Evolutionary conservation across 2,888 invertebrate genomes (phyloP).

Genomic region (Noctua fimbriata): DNA sequence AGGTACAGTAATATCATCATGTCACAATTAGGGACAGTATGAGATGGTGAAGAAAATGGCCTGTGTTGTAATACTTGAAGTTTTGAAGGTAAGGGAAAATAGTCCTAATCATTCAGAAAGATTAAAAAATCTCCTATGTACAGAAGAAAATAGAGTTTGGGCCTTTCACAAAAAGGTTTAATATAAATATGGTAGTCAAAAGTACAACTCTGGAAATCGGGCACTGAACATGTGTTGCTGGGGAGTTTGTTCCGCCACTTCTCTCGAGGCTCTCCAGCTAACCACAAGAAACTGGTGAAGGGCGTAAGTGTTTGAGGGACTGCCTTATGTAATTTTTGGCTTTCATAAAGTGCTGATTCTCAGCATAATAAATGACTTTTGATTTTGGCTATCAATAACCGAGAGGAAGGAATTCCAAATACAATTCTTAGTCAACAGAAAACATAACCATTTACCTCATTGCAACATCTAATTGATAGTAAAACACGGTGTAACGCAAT

Average conservation of each 20-base stretch:
- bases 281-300: not conserved
- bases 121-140: not conserved
- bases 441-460: conserved; percentile 41
- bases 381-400: not conserved
- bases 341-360: not conserved
- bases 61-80: not conserved
- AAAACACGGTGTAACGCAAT: conserved; percentile 30
- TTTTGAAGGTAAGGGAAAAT: not conserved
- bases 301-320: not conserved
- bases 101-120: not conserved
- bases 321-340: not conserved
- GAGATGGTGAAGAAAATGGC: not conserved
- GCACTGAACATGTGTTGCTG: not conserved
- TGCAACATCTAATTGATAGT: conserved; percentile 21
- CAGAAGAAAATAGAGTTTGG: not conserved
- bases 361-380: not conserved
- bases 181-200: too few species aligned
- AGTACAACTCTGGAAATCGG: not conserved
- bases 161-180: not conserved
- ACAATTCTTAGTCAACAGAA: not conserved
- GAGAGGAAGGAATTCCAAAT: conserved; percentile 7
- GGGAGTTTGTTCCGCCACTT: not conserved
- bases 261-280: not conserved
- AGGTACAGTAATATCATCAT: conserved; percentile 12
- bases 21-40: not conserved